Conservation (phyloP, 1,140 invertebrate genomes). For the Trachymyrmex septentrionalis region DNA sequence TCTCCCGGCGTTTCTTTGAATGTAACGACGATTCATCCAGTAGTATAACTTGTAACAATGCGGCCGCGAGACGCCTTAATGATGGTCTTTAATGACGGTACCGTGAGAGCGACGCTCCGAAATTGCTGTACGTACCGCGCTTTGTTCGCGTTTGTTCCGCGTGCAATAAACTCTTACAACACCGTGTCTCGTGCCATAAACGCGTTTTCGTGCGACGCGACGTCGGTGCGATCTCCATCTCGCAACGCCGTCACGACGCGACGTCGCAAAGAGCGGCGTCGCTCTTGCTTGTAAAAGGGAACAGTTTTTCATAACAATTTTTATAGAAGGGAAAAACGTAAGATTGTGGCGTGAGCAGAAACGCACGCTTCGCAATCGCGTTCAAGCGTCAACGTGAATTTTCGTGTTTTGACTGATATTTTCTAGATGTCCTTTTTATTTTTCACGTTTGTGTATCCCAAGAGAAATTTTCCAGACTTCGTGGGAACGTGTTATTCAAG, state of each 20-base stretch:
- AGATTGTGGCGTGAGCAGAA: background rate
- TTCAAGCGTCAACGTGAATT: background rate
- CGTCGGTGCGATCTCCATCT: constrained; percentile 15
- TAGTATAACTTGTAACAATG: constrained; percentile 28
- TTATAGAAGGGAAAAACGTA: constrained; percentile 3
- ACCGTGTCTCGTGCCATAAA: constrained; percentile 14
- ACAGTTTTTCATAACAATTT: constrained; percentile 27
- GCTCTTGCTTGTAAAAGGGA: constrained; percentile 19
- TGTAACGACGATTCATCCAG: background rate
- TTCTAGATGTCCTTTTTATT: background rate
- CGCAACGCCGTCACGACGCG: constrained; percentile 10
- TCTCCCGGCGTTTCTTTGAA: background rate
- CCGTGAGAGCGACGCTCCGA: background rate
- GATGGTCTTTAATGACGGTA: constrained; percentile 43
- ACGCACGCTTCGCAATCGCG: background rate
- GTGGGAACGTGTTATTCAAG: constrained; percentile 25
- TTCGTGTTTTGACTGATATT: constrained; percentile 2
- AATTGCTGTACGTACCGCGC: constrained; percentile 6
- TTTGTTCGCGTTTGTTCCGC: constrained; percentile 17
- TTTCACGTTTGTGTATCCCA: background rate
- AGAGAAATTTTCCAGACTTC: constrained; percentile 17
- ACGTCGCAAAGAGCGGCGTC: constrained; percentile 1
- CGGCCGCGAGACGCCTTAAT: constrained; percentile 33
- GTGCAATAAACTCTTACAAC: constrained; percentile 25
- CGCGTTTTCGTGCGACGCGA: constrained; percentile 26